Base-by-base conservation (phyloP, 2,888 invertebrate species). In the Hecatera dysodea region DNA sequence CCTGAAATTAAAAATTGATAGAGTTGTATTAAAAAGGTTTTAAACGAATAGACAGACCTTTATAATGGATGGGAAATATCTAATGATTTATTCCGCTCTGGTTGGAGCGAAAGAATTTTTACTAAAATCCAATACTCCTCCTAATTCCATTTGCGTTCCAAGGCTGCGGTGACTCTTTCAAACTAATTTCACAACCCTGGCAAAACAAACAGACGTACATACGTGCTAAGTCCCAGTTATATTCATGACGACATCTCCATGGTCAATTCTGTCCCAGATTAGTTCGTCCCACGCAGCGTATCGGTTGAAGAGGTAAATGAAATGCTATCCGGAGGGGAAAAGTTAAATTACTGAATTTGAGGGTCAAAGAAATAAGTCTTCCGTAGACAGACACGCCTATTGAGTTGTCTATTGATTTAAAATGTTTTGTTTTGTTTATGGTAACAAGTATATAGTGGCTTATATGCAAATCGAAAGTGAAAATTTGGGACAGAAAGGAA, bases 301-400 rank as follows among this genome's bases (percentile, higher is more conserved):
- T 96, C 95, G 95, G 94, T 93, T 95, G 95, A 95, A 96, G 96
- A 96, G 96, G 96, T 96, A 96, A 96, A 96, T 96, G 95, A 96
- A 96, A 96, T 95, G 96, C 95, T 94, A 95, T 94, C 95, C 94
- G 93, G 94, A 95, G 96, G 96, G 96, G 96, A 95, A 95, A 96
- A 95, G 95, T 96, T 96, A 96, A 96, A 96, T 96, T 96, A 96
- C 96, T 94, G 94, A 96, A 95, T 95, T 95, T 96, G 94, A 93
- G 96, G 96, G 96, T 95, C 96, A 95, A 94, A 96, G 95, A 90
- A 93, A 95, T 94, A 95, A 95, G 94, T 95, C 95, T 95, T 93
- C 86, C 84, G 90, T 89, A 93, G 93, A 93, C 92, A 91, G 91
- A 90, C 88, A 92, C 92, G 93, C 90, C 86, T 90, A 89, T 90